Base-by-base conservation (phyloP, 2,113 vertebrate genomes). In the Balaenoptera acutorostrata region DNA sequence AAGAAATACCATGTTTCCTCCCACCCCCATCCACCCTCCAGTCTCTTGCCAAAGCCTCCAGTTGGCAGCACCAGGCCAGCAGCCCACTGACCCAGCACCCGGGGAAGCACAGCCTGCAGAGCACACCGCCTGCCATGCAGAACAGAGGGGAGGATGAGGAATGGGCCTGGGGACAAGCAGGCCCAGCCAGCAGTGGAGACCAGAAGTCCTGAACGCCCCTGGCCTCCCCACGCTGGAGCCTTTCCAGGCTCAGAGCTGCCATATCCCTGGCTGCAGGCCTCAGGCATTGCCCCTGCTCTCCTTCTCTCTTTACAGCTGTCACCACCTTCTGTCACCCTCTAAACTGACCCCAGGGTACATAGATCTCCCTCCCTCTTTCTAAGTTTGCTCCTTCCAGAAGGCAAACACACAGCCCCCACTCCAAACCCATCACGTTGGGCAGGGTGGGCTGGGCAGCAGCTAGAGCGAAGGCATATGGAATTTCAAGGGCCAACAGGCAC, bases 341-440 rank as follows among this genome's bases (percentile, higher is more conserved):
- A 57, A 57, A 39, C 29, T 18, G 87, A 64, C 36, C 33, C 41
- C 20, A 8, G 21, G 31, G 7, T 71, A 68, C 8, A 74, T 0
- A 69, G 61, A 36, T 9, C 27, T 17, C n/a, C 17, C 36, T 33
- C 39, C 57, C 39, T 64, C 27, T 75, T 74, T 44, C 88, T 64
- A 44, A 15, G 39, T 36, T 36, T 36, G 36, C 36, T 36, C 36
- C 66, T 86, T 23, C 87, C 31, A 4, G 33, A 64, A 71, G 39
- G 14, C 27, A 25, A 57, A 8, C 46, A 25, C 59, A 31, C 0
- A 0, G 14, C 11, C 57, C 25, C 49, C 2, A 33, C 59, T 8
- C 39, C 31, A 9, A n/a, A 46, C 6, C 15, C 68, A 10, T 1
- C 8, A 0, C 2, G 2, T 3, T 52, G 25, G 69, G 63, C 23